These are phyloP conservation scores for Oxyruncus cristatus DNA, from an alignment of 2,113 vertebrate species.

Conservation along the genomic window DNA sequence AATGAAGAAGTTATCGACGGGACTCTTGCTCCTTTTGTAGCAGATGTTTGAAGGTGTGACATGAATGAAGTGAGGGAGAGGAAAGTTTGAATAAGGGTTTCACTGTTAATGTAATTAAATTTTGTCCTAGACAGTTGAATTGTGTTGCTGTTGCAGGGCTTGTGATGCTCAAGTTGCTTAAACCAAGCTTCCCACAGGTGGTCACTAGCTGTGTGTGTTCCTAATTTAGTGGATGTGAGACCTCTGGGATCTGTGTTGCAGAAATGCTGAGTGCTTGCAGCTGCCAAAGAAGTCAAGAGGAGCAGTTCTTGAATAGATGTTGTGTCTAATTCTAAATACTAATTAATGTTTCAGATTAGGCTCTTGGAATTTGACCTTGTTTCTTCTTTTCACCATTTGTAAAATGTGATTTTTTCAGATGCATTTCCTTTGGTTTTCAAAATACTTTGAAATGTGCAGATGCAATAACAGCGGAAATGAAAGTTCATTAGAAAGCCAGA, in stretches of 20 bases:
- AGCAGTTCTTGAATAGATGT: neutral
- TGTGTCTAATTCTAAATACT: neutral
- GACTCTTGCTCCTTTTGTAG: neutral
- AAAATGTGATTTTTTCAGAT: neutral
- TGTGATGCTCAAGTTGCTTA: neutral
- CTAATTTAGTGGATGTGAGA: neutral
- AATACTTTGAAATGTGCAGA: neutral
- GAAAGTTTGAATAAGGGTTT: neutral
- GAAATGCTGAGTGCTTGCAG: conserved; percentile 19
- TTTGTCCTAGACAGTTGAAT: neutral
- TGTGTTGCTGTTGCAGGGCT: neutral
- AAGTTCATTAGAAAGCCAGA: neutral
- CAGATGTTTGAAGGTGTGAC: neutral
- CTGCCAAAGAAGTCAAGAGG: neutral
- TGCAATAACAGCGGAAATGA: neutral
- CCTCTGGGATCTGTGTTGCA: conserved; percentile 8
- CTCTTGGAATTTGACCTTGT: neutral
- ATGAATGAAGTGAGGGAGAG: neutral
- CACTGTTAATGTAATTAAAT: neutral
- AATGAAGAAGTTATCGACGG: neutral
- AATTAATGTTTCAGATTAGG: neutral
- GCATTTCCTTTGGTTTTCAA: neutral
- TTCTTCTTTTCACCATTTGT: neutral
- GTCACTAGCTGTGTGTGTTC: conserved; percentile 46
- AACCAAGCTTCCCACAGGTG: conserved; percentile 17